phyloP scores from a whole-genome alignment of 2,797 vertebrate genomes.

The Scomberomorus guttatus region DNA sequence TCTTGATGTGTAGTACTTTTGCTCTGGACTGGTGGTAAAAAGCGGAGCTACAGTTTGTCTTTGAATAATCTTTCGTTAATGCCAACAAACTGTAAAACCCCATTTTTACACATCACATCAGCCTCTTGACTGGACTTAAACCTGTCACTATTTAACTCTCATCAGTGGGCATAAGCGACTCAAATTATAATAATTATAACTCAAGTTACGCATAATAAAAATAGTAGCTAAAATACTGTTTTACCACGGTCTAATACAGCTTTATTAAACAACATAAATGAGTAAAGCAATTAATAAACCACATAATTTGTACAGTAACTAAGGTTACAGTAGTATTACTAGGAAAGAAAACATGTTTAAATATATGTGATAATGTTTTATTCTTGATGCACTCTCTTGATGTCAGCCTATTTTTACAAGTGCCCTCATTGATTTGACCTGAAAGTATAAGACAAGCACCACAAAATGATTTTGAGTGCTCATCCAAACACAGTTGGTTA shows the following conservation, averaged over 20 bases:
- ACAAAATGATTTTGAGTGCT: not conserved
- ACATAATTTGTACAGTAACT: not conserved
- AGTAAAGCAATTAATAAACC: not conserved
- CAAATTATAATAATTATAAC: not conserved
- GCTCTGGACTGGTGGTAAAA: not conserved
- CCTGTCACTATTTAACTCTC: not conserved
- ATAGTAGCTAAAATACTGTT: not conserved
- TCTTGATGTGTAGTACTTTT: not conserved
- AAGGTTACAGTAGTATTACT: not conserved
- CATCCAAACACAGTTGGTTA: not conserved
- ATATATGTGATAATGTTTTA: not conserved
- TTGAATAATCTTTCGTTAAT: not conserved
- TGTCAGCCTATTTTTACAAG: not conserved
- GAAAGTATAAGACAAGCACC: not conserved
- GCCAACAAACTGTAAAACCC: no score
- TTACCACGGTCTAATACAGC: not conserved
- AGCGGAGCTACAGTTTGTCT: not conserved
- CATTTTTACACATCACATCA: not conserved
- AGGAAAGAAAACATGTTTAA: not conserved
- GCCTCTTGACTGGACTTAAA: not conserved
- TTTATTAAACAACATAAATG: not conserved
- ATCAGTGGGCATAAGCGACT: not conserved
- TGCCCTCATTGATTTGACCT: not conserved
- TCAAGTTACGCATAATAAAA: no score
- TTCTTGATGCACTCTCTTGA: not conserved